These are phyloP conservation scores for Dasyurus viverrinus DNA, from an alignment of 2,113 vertebrate genomes.

Conservation along the genomic window DNA sequence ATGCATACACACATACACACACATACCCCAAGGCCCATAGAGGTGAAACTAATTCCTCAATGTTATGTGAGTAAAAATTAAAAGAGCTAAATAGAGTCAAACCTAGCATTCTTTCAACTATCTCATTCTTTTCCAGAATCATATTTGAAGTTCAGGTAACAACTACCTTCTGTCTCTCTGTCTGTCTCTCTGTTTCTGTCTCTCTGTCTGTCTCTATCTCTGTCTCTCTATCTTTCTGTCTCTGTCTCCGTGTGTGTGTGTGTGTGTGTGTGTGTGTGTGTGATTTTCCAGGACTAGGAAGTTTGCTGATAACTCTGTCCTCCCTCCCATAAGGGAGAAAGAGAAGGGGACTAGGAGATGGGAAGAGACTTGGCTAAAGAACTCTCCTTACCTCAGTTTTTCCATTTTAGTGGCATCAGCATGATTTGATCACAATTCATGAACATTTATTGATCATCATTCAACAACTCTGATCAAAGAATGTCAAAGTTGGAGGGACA, in stretches of 20 bases:
- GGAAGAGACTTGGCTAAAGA: neutral
- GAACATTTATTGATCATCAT: neutral
- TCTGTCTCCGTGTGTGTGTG: no score
- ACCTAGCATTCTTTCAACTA: neutral
- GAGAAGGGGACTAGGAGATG: neutral
- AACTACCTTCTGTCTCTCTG: neutral
- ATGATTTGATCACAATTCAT: neutral
- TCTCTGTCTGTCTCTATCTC: no score
- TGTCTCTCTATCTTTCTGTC: no score
- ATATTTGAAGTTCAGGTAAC: neutral
- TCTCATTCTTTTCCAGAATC: neutral
- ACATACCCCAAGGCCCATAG: neutral
- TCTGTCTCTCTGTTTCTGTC: no score
- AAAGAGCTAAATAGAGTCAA: neutral
- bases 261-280: no score
- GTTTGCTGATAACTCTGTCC: neutral
- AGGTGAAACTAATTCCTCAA: slow-evolving; percentile 23
- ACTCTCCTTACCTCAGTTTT: neutral
- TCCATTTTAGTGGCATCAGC: neutral
- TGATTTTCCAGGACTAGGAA: neutral
- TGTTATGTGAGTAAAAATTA: neutral
- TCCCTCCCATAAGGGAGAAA: neutral
- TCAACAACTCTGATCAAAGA: neutral
- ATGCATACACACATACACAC: neutral
- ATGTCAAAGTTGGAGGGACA: neutral